phyloP scores from a whole-genome alignment of 2,797 vertebrate genomes.

The Tragelaphus oryx region DNA sequence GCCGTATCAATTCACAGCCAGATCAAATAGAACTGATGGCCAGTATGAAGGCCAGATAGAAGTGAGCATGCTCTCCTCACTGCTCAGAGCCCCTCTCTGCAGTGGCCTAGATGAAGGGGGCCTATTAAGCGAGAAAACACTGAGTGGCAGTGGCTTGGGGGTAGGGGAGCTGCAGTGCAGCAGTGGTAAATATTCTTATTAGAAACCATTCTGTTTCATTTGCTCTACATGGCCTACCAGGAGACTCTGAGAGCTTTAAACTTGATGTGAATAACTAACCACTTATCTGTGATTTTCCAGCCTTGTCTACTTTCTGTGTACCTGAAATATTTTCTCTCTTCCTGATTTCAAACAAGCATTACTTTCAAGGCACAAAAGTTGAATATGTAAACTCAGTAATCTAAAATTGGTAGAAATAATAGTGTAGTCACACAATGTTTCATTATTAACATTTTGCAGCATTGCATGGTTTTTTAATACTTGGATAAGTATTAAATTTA shows the following conservation, averaged over 20 bases:
- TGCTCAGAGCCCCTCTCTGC: not conserved
- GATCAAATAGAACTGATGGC: not conserved
- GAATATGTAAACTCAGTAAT: not conserved
- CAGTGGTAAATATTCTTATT: not conserved
- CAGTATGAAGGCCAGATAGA: not conserved
- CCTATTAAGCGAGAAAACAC: not conserved
- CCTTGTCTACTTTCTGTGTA: not conserved
- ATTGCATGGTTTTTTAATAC: conserved; percentile 4
- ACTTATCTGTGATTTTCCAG: conserved; percentile 5
- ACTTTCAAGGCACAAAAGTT: not conserved
- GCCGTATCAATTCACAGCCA: not conserved
- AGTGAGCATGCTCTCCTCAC: not conserved
- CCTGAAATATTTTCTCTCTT: conserved; percentile 3
- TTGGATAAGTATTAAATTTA: not conserved
- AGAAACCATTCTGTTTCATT: not conserved
- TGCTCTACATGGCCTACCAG: not conserved
- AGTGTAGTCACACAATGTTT: not conserved
- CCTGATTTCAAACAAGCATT: conserved; percentile 10
- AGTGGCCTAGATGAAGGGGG: not conserved
- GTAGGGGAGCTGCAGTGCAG: not conserved
- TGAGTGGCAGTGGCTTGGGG: not conserved
- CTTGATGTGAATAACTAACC: not conserved
- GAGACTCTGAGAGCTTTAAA: conserved; percentile 20
- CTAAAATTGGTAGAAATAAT: not conserved
- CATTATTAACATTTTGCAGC: not conserved